These are phyloP conservation scores for Deilephila porcellus DNA, from an alignment of 2,888 invertebrate genomes.

Conservation along the genomic window DNA sequence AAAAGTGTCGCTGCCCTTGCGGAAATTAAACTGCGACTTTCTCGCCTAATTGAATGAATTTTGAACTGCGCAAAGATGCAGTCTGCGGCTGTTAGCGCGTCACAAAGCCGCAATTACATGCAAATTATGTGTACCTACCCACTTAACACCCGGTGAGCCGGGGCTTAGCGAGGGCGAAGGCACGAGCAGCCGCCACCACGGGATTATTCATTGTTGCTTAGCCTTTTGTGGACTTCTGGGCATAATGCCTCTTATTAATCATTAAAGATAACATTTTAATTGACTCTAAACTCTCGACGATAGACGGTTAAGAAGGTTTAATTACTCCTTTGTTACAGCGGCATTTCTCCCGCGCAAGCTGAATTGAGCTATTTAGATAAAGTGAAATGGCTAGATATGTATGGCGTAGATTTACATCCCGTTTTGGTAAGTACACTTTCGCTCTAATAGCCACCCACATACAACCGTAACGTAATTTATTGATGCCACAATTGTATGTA, in stretches of 20 bases:
- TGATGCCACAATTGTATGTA: constrained; percentile 9
- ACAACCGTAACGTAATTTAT: constrained; percentile 15
- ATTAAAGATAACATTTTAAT: constrained; percentile 64
- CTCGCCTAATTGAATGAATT: constrained; percentile 81
- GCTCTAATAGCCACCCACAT: constrained; percentile 26
- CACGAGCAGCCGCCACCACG: constrained; percentile 41
- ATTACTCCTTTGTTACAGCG: constrained; percentile 82
- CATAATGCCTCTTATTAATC: constrained; percentile 61
- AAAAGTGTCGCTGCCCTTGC: constrained; percentile 61
- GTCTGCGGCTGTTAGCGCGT: constrained; percentile 65
- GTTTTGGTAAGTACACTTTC: constrained; percentile 90
- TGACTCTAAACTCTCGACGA: constrained; percentile 49
- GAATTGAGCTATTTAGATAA: constrained; percentile 98
- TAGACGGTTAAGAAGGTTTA: constrained; percentile 39
- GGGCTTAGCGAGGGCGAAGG: constrained; percentile 50
- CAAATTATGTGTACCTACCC: constrained; percentile 79
- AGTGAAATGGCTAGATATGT: constrained; percentile 99
- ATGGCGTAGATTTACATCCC: constrained; percentile 98
- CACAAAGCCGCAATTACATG: constrained; percentile 81
- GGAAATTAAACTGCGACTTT: constrained; percentile 78
- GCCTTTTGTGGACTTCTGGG: constrained; percentile 59
- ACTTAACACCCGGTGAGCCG: constrained; percentile 65
- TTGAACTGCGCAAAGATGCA: constrained; percentile 80
- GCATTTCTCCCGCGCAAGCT: constrained; percentile 95
- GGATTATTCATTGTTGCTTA: constrained; percentile 67